phyloP scores from a whole-genome alignment of 2,888 invertebrate genomes.

The Drosophila cracens region DNA sequence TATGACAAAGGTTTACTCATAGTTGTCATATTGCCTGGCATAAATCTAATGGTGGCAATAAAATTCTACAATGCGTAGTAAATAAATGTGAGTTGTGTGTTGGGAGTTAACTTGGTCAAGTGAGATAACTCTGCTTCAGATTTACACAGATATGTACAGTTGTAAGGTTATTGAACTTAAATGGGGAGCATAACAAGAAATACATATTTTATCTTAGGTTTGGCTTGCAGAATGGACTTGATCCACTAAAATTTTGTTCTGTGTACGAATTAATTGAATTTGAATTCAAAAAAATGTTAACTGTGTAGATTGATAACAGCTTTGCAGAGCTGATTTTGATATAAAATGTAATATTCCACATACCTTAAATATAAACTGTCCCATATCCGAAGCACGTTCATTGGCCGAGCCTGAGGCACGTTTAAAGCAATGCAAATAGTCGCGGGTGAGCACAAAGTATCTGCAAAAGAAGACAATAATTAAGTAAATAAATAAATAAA shows the following conservation, averaged over 20 bases:
- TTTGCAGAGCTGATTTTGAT: neutral
- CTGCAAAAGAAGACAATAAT: constrained; percentile 67
- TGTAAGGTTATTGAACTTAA: constrained; percentile 18
- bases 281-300: neutral
- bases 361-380: constrained; percentile 89
- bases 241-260: neutral
- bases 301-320: neutral
- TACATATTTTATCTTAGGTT: neutral
- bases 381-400: constrained; percentile 88
- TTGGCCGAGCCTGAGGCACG: constrained; percentile 86
- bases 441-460: constrained; percentile 88
- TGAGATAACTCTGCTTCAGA: constrained; percentile 17
- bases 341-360: neutral
- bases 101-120: constrained; percentile 30
- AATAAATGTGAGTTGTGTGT: constrained; percentile 43
- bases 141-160: constrained; percentile 14
- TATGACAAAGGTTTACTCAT: constrained; percentile 37
- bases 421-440: constrained; percentile 89
- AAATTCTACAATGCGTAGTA: constrained; percentile 62
- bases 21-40: constrained; percentile 52
- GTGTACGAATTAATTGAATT: neutral
- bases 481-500: constrained; percentile 2
- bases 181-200: neutral
- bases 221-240: neutral
- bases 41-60: constrained; percentile 67